A percentile compares a stretch with the other conserved stretches of the same genome.
phyloP scores from a whole-genome alignment of 2,888 invertebrate species.

The Cheiracanthium punctorium region DNA sequence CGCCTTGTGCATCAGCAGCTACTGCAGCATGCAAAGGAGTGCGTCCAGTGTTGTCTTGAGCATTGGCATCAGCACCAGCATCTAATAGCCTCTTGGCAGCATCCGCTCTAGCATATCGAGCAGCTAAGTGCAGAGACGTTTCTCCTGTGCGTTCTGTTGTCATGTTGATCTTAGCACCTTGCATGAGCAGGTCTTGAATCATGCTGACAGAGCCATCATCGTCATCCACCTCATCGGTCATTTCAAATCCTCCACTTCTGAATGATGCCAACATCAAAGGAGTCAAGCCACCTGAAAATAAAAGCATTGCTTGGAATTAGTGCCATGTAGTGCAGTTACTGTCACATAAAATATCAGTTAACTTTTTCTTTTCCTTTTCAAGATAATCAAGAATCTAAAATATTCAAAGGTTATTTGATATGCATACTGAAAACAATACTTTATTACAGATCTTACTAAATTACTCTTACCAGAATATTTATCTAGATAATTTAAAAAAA shows the following conservation, averaged over 20 bases:
- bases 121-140: conserved; percentile 94
- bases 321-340: no score
- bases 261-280: conserved; percentile 94
- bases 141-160: conserved; percentile 94
- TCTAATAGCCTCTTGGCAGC: conserved; percentile 93
- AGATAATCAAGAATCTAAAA: no score
- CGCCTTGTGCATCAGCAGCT: conserved; percentile 96
- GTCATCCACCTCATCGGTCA: conserved; percentile 85
- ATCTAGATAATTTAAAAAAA: background rate
- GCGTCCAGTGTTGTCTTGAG: conserved; percentile 94
- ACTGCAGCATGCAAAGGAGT: conserved; percentile 96
- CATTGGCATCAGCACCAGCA: conserved; percentile 95
- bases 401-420: no score
- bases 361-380: no score
- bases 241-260: conserved; percentile 84
- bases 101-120: conserved; percentile 93
- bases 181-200: conserved; percentile 89
- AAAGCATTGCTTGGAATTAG: no score
- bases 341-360: no score
- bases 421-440: no score
- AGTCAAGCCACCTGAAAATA: conserved; percentile 86
- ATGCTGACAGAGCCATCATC: conserved; percentile 83
- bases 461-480: background rate
- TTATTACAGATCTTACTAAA: no score
- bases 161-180: conserved; percentile 94